Evolutionary conservation across 2,113 vertebrate genomes (phyloP), one percentile per base, ranked within the genome.

Genomic region (Orycteropus afer): DNA sequence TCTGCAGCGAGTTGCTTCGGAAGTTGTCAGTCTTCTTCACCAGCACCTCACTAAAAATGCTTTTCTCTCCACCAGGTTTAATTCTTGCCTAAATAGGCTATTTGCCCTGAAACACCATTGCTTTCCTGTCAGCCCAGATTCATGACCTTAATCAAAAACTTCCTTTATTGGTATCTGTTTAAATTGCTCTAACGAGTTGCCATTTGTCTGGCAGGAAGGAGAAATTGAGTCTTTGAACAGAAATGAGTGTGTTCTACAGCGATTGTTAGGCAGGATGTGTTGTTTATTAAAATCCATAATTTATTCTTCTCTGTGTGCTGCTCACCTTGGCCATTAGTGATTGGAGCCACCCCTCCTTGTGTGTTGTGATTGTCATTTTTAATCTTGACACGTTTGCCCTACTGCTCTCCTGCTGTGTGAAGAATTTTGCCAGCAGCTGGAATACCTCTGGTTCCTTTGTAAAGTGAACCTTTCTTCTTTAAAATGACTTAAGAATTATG

Each of bases 101-200:
- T 95, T 95, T 84, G 79, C 90, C 90, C 59, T 84, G 94, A 94
- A 94, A 93, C 61, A 67, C 76, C 82, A 95, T 97, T 0, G 57
- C 93, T 96, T 96, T 96, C 63, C 92, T 97, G 95, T 95, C 97
- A 95, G 76, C 81, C 55, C 53, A 97, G 96, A 97, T 97, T 95
- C 97, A 97, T 97, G 96, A 89, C 95, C 69, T 97, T 93, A 95
- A 83, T 97, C 78, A 96, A 86, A 90, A 49, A 89, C 65, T 96
- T 95, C 96, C 92, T 88, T 95, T 97, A 96, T 95, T 3, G 22
- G 85, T 96, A 74, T 97, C 93, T 96, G 94, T 96, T 97, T 95
- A 95, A 97, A 88, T 97, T 96, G 95, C 85, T 97, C 86, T 97
- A 97, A 97, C 25, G 83, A 97, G 91, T 93, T 95, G 83, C 91